A percentile compares a stretch with the other conserved stretches of the same genome.
phyloP scores from a whole-genome alignment of 2,113 vertebrate genomes.

The Phaethornis superciliosus region DNA sequence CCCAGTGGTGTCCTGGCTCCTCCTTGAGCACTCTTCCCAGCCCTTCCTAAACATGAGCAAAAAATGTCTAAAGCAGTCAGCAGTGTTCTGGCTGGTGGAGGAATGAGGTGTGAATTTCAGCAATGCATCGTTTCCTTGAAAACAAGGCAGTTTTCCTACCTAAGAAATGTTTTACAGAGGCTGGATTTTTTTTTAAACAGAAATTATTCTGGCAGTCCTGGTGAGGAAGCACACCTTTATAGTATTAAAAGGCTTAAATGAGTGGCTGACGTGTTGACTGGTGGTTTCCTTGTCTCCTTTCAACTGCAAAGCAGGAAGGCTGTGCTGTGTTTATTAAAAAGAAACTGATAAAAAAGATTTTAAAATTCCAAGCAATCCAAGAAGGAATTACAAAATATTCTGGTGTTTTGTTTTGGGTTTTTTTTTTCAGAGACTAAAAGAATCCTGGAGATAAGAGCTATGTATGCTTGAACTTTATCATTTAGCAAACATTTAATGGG shows the following conservation, averaged over 20 bases:
- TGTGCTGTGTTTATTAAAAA: neutral
- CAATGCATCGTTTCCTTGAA: neutral
- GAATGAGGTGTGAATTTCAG: too few relatives aligned
- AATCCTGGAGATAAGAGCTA: neutral
- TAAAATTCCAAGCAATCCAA: neutral
- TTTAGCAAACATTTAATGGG: neutral
- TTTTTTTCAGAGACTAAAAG: neutral
- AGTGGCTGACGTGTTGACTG: neutral
- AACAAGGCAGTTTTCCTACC: neutral
- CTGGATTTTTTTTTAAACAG: neutral
- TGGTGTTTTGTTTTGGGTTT: neutral
- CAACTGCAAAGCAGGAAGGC: neutral
- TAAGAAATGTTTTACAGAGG: neutral
- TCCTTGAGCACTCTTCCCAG: neutral
- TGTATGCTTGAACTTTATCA: neutral
- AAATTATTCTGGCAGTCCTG: neutral
- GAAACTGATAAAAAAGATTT: neutral
- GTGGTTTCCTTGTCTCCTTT: neutral
- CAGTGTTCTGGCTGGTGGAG: neutral
- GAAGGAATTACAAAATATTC: neutral
- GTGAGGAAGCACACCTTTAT: neutral
- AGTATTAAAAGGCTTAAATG: neutral
- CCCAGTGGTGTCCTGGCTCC: accelerated
- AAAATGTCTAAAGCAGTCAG: neutral
- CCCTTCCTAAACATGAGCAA: neutral